Base-by-base conservation (phyloP, 2,888 invertebrate genomes). In the Lamellibrachia satsuma region DNA sequence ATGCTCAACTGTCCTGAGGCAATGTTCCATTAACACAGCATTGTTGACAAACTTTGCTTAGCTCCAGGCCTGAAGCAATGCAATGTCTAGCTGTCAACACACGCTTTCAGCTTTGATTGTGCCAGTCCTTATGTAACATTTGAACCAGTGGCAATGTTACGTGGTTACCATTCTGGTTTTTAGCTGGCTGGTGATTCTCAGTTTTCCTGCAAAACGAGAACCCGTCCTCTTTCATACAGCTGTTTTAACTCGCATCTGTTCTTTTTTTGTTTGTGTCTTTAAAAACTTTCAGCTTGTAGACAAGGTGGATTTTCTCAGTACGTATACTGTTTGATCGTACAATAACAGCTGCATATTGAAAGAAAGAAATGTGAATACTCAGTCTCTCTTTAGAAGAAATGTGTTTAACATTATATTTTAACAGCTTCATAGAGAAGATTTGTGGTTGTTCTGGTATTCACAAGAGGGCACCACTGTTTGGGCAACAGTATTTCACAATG, bases 11-110 rank as follows among this genome's bases (percentile, higher is more conserved):
- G 75, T 3, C 75, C 75, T 75, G 75, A n/a, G 75, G 60, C 22
- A 55, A n/a, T 22, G 75, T 75, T 75, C 22, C 75, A 15, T 22
- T 75, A n/a, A 75, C 75, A 75, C 75, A 75, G 75, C 15, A 22
- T 75, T 75, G 75, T 75, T 75, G 75, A 75, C 75, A 75, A 22
- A n/a, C 75, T 75, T 75, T 75, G 75, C n/a, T n/a, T 75, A 75
- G 15, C 75, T 75, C n/a, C 75, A 75, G 75, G 75, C 22, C 75
- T 22, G 15, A 75, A n/a, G 22, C n/a, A n/a, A n/a, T 75, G 75
- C 22, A 75, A 75, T 75, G n/a, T 75, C 75, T 75, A 6, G 2
- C n/a, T 15, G 75, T 11, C 57, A 57, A 75, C 75, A 15, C 22
- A 15, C n/a, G 22, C 39, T 39, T 39, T 39, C 39, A 39, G 1